Conservation (phyloP, 2,797 vertebrate genomes). For the Chelmon rostratus region DNA sequence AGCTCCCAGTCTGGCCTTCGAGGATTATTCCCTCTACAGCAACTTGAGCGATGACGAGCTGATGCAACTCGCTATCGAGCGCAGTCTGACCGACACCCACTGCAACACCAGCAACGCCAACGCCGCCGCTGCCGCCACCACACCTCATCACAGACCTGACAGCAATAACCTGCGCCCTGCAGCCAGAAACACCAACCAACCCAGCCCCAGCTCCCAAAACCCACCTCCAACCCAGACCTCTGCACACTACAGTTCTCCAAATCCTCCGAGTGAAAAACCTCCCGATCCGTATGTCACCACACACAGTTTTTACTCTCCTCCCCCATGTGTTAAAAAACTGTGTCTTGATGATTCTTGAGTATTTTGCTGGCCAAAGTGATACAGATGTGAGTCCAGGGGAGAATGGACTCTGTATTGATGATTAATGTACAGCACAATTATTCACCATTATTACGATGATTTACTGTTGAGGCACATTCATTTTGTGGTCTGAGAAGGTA, state of each 20-base stretch:
- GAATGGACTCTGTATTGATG: neutral
- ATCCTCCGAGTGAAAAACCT: conserved; percentile 62
- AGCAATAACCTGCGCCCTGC: neutral
- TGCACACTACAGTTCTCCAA: conserved; percentile 70
- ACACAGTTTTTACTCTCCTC: neutral
- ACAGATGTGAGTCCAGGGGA: neutral
- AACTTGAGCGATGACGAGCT: conserved; percentile 92
- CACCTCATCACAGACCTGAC: neutral
- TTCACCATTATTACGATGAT: neutral
- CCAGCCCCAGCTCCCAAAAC: neutral
- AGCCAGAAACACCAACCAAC: neutral
- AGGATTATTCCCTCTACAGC: conserved; percentile 92
- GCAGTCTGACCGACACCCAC: conserved; percentile 85
- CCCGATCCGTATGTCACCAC: conserved; percentile 64
- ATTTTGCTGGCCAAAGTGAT: neutral
- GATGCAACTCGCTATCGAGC: conserved; percentile 92
- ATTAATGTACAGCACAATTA: neutral
- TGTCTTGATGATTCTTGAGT: neutral
- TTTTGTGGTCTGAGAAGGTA: no score
- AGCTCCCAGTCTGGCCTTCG: conserved; percentile 74
- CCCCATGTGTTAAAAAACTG: neutral
- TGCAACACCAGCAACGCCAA: neutral
- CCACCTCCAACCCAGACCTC: neutral
- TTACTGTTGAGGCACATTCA: neutral
- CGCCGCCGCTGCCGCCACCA: neutral